Conservation (phyloP, 2,888 invertebrate species). For the Allacma fusca region DNA sequence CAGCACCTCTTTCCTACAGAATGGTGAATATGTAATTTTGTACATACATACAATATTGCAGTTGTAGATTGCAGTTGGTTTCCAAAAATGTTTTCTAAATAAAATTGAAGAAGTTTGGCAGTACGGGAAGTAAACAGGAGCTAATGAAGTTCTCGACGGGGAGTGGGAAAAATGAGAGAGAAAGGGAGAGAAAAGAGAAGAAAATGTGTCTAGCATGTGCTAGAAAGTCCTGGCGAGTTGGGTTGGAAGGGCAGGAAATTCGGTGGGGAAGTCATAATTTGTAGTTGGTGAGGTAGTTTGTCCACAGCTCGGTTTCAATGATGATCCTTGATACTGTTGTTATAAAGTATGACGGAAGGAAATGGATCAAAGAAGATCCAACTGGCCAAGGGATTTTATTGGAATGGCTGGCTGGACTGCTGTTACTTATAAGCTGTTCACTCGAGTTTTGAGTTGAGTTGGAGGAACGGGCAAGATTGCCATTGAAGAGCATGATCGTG, state of each 20-base stretch:
- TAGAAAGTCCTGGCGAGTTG: background rate
- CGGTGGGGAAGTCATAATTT: constrained; percentile 47
- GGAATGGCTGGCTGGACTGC: constrained; percentile 29
- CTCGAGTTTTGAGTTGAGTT: background rate
- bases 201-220: constrained; percentile 16
- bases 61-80: no score
- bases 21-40: no score
- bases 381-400: constrained; percentile 44
- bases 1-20: no score
- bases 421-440: constrained; percentile 2
- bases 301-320: constrained; percentile 39
- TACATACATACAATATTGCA: no score
- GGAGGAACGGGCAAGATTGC: constrained; percentile 30
- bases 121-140: constrained; percentile 32
- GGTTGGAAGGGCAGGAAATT: constrained; percentile 26
- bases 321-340: constrained; percentile 47
- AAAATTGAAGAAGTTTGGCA: no score
- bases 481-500: constrained; percentile 54
- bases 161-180: constrained; percentile 20
- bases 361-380: constrained; percentile 12
- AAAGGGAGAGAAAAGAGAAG: constrained; percentile 21
- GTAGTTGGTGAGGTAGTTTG: constrained; percentile 50
- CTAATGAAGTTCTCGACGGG: constrained; percentile 54
- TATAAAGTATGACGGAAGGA: constrained; percentile 48
- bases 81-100: no score